Evolutionary conservation across 2,797 vertebrate genomes (phyloP).

Genomic region (Coccyzus lansbergi): DNA sequence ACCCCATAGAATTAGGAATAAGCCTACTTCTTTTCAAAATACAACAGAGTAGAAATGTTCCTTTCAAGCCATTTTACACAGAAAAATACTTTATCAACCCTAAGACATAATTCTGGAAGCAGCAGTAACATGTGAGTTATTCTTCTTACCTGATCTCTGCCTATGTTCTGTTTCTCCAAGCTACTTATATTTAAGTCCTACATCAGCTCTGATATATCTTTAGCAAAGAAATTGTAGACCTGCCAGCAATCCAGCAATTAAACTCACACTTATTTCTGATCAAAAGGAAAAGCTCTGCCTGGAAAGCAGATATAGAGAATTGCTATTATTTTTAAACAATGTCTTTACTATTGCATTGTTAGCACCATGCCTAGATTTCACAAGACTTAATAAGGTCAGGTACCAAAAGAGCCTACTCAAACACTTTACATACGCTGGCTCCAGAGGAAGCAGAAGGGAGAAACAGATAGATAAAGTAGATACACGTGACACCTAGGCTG

Average conservation of each 20-base stretch:
- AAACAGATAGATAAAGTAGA: neutral
- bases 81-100: neutral
- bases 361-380: neutral
- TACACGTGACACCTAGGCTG: neutral
- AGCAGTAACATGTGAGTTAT: neutral
- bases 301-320: neutral
- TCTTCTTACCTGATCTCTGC: neutral
- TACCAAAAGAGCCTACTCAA: neutral
- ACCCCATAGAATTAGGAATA: neutral
- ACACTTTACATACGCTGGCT: neutral
- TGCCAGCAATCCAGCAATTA: neutral
- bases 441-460: neutral
- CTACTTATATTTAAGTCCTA: neutral
- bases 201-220: neutral
- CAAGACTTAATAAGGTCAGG: neutral
- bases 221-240: neutral
- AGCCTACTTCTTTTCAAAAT: neutral
- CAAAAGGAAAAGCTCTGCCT: neutral
- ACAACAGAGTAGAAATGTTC: neutral
- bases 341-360: neutral
- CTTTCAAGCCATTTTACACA: neutral
- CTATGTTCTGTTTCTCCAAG: neutral
- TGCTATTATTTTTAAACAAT: neutral
- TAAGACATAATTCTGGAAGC: neutral
- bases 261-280: neutral